Evolutionary conservation across 30 jellyfish, hydroid and myxozoan genomes (phyloP).

Genomic region (Turritopsis rubra): DNA sequence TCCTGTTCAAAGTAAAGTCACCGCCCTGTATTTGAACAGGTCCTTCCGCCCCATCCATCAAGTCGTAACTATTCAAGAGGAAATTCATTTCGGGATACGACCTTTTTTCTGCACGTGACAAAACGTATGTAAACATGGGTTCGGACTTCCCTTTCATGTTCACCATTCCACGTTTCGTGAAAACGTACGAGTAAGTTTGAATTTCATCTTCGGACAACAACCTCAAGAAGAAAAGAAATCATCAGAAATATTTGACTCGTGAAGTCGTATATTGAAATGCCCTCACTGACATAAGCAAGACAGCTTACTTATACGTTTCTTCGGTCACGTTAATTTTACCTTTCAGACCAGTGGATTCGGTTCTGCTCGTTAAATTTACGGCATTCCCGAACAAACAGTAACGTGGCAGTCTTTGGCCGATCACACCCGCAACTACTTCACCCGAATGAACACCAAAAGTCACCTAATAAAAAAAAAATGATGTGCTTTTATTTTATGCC

Average conservation of each 20-base stretch:
- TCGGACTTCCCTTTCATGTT: slow-evolving; percentile 44
- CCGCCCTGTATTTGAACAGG: not conserved
- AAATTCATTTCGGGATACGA: slow-evolving; percentile 5
- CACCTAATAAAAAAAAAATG: slow-evolving; percentile 35
- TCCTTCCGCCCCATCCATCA: slow-evolving; percentile 1
- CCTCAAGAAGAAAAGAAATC: not conserved
- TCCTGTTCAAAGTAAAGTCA: slow-evolving; percentile 25
- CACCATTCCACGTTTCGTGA: slow-evolving; percentile 31
- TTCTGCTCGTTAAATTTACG: slow-evolving; percentile 38
- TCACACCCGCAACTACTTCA: slow-evolving; percentile 97
- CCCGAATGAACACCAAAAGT: slow-evolving; percentile 96
- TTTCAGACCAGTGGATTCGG: slow-evolving; percentile 28
- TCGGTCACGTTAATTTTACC: slow-evolving; percentile 49
- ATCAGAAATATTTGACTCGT: not conserved
- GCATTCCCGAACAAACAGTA: slow-evolving; percentile 55
- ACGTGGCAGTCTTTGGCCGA: slow-evolving; percentile 89
- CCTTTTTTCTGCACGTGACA: slow-evolving; percentile 23
- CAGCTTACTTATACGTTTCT: slow-evolving; percentile 32
- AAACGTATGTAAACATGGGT: slow-evolving; percentile 36
- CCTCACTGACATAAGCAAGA: not conserved
- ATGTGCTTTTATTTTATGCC: not conserved
- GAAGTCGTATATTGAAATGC: not conserved
- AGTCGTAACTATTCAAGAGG: not conserved
- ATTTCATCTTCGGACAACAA: not conserved
- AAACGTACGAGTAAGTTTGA: slow-evolving; percentile 10